Evolutionary conservation across 2,113 vertebrate species (phyloP).

Genomic region (Marmota flaviventris): DNA sequence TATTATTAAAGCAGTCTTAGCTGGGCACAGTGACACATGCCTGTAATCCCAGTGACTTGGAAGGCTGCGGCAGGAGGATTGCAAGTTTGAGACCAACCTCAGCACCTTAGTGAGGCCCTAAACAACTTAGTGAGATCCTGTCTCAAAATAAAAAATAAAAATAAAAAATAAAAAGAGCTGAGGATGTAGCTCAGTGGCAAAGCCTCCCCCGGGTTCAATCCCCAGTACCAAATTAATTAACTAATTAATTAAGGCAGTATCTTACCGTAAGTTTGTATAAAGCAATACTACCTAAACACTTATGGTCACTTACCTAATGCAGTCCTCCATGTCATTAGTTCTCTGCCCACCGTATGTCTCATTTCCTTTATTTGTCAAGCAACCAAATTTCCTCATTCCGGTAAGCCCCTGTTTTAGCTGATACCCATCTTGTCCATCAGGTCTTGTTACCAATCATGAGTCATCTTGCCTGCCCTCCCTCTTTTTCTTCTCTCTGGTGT

Average conservation of each 20-base stretch:
- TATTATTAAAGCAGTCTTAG: background rate
- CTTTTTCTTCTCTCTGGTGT: background rate
- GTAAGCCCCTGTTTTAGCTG: background rate
- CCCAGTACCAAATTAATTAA: too few species aligned
- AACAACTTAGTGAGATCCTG: too few species aligned
- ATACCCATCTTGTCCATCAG: rapidly evolving
- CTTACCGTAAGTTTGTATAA: background rate
- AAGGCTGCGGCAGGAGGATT: too few species aligned
- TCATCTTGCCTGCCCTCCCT: background rate
- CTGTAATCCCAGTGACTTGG: too few species aligned
- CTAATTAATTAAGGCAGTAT: background rate
- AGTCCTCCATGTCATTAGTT: background rate
- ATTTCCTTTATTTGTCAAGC: background rate
- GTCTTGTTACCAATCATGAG: background rate
- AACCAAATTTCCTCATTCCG: background rate
- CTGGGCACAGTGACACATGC: too few species aligned
- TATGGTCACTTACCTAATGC: background rate
- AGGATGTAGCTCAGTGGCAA: too few species aligned
- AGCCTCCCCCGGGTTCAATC: too few species aligned
- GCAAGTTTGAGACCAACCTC: too few species aligned
- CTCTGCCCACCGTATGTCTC: background rate
- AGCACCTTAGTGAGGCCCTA: too few species aligned
- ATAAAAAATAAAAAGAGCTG: too few species aligned
- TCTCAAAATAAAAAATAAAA: too few species aligned
- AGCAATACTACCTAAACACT: background rate